Base-by-base conservation (phyloP, 2,113 vertebrate species). In the Taxidea taxus region DNA sequence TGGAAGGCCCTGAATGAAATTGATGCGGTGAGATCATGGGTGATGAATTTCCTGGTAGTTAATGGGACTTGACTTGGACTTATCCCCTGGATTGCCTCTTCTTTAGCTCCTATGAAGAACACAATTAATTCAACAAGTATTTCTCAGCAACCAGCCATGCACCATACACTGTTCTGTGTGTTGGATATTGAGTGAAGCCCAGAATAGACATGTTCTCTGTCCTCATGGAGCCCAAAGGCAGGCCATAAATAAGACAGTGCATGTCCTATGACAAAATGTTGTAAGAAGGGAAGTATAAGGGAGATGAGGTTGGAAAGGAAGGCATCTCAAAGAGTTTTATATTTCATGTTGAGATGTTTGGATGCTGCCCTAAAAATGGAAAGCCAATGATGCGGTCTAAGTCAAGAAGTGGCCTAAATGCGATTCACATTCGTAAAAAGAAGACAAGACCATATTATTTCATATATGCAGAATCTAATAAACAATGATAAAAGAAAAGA, bases 1-100 rank as follows among this genome's bases (percentile, higher is more conserved):
- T 99, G 99, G 99, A 99, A 99, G 83, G 99, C 99, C 11, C 99
- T 99, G 64, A 99, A 99, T 0, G 99, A 99, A 98, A 99, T 99
- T 4, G 99, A 99, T 1, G 99, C 99, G 4, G 99, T 99, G 94
- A 99, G 99, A 85, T 54, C 27, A 25, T 47, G 72, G 23, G 92
- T 9, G 42, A 62, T 88, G 82, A 81, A 90, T 77, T 21, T 75
- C 51, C 21, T 87, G 31, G 20, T 13, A 29, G 62, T 18, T 87
- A n/a, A 54, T n/a, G 23, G 23, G 42, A 27, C 74, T 96, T 82
- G n/a, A 44, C 44, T 81, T 0, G 42, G 13, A 14, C 1, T 91
- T 97, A 86, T 49, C 13, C 13, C 34, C 6, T 95, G 10, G 11
- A 5, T 85, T 97, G 49, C 39, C 51, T 91, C 82, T 91, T 8